Evolutionary conservation across 2,113 vertebrate species (phyloP).

Genomic region (Forbesichthys agassizii): DNA sequence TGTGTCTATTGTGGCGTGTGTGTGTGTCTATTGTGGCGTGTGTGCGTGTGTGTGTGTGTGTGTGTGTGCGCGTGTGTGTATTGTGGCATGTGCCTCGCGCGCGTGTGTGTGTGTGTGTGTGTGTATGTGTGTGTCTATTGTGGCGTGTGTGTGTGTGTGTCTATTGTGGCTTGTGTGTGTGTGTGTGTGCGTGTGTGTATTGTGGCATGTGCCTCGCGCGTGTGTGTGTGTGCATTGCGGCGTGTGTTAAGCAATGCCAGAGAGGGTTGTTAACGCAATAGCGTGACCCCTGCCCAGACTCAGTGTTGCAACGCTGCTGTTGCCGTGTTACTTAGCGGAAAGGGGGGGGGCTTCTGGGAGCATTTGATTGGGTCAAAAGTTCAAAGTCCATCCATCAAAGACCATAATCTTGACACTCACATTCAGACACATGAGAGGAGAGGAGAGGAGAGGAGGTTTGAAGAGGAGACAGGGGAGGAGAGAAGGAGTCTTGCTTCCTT

Average conservation of each 20-base stretch:
- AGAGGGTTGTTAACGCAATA: constrained; percentile 37
- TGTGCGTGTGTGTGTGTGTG: constrained; percentile 19
- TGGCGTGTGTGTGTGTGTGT: neutral
- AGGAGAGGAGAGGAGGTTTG: neutral
- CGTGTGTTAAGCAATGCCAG: constrained; percentile 6
- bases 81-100: neutral
- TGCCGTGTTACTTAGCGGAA: constrained; percentile 3
- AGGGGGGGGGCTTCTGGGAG: constrained; percentile 25
- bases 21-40: neutral
- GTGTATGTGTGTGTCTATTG: constrained; percentile 38
- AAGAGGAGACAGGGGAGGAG: too few species aligned
- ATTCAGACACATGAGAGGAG: constrained; percentile 22
- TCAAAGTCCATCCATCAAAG: constrained; percentile 47
- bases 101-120: neutral
- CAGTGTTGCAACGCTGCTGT: constrained; percentile 25
- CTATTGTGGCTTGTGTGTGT: too few species aligned
- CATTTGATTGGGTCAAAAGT: constrained; percentile 56
- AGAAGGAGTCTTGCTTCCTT: neutral
- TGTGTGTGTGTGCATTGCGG: neutral
- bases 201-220: neutral
- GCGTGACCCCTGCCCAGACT: constrained; percentile 41
- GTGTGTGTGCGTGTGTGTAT: neutral
- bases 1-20: constrained; percentile 31
- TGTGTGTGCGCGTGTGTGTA: neutral
- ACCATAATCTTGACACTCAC: constrained; percentile 23